Conservation (phyloP, 2,113 vertebrate genomes). For the Pseudorhombus dupliciocellatus region DNA sequence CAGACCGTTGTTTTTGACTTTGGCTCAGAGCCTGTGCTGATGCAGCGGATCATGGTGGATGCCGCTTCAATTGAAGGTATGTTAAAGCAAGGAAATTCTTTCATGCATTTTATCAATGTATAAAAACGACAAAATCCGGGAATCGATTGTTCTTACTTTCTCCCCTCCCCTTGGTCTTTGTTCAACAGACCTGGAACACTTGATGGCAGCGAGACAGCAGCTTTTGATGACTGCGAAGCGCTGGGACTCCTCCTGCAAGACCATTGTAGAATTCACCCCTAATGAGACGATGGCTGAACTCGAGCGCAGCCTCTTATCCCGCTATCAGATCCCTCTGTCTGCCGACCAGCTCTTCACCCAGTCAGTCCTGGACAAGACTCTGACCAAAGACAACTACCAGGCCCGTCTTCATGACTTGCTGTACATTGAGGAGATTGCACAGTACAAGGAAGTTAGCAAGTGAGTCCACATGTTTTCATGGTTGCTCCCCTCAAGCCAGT, state of each 20-base stretch:
- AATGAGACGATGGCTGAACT: conserved; percentile 94
- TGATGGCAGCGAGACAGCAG: conserved; percentile 95
- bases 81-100: background rate
- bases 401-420: conserved; percentile 96
- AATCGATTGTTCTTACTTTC: background rate
- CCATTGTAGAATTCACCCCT: conserved; percentile 93
- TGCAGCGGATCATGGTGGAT: conserved; percentile 99
- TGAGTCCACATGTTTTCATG: conserved; percentile 76
- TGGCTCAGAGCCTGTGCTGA: conserved; percentile 96
- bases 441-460: conserved; percentile 99
- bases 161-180: background rate
- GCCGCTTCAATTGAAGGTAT: conserved; percentile 98
- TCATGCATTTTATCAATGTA: background rate
- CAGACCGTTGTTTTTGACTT: conserved; percentile 99
- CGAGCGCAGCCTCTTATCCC: conserved; percentile 94
- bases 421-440: conserved; percentile 98
- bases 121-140: background rate
- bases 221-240: conserved; percentile 94
- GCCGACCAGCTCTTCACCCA: conserved; percentile 99
- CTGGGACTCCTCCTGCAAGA: conserved; percentile 98
- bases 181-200: conserved; percentile 91
- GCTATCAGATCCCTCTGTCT: conserved; percentile 98
- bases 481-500: background rate
- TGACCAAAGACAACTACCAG: conserved; percentile 97
- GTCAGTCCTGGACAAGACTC: conserved; percentile 95